phyloP scores from a whole-genome alignment of 2,888 invertebrate species.

The Xestia ashworthii region DNA sequence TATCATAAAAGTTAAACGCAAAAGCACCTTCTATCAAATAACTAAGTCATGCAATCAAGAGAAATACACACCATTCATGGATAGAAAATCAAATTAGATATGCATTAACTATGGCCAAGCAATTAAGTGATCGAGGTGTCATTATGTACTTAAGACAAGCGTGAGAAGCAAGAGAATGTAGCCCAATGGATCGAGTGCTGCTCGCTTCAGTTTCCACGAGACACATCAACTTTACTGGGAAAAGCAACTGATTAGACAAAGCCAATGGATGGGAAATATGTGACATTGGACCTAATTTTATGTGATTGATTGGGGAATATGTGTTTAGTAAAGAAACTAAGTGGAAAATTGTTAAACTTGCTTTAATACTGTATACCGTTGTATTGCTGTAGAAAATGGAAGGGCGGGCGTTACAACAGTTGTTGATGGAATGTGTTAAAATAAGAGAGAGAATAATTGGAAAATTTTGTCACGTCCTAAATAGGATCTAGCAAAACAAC shows the following conservation, averaged over 20 bases:
- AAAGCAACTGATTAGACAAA: constrained; percentile 57
- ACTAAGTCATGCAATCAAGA: background rate
- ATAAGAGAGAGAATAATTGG: no score
- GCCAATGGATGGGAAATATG: constrained; percentile 46
- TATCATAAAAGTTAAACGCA: background rate
- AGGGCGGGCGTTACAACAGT: no score
- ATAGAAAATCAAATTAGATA: constrained; percentile 46
- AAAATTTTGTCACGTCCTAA: no score
- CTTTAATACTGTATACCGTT: no score
- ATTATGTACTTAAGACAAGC: constrained; percentile 60
- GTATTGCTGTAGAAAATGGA: no score
- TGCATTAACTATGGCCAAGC: constrained; percentile 39
- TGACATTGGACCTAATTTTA: constrained; percentile 43
- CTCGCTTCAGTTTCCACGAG: constrained; percentile 76
- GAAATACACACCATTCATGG: constrained; percentile 7
- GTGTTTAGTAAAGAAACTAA: background rate
- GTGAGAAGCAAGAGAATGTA: constrained; percentile 67
- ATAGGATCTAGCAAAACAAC: no score
- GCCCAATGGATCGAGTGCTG: constrained; percentile 53
- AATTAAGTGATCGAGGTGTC: constrained; percentile 59
- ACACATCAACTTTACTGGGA: constrained; percentile 70
- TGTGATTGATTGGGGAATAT: constrained; percentile 10
- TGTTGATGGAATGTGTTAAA: no score
- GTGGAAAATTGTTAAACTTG: no score
- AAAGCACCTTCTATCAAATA: background rate